phyloP scores from a whole-genome alignment of 2,888 invertebrate genomes.

The Laothoe populi region DNA sequence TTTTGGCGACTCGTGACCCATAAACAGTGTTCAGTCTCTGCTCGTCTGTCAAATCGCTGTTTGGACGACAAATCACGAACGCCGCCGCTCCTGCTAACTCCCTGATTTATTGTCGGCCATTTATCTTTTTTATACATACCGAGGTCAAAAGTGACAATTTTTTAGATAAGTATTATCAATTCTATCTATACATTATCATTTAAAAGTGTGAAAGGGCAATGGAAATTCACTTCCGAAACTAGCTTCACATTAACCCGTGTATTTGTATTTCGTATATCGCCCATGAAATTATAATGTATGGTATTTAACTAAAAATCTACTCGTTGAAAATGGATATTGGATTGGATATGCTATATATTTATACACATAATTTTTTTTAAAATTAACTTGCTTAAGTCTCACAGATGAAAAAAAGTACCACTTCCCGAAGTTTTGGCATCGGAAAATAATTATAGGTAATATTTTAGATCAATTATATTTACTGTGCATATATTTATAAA shows the following conservation, averaged over 20 bases:
- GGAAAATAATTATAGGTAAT: too few relatives aligned
- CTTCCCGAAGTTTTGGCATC: too few relatives aligned
- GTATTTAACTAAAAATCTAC: background rate
- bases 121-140: slow-evolving; percentile 63
- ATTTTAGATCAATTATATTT: too few relatives aligned
- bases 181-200: background rate
- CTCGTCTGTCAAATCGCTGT: slow-evolving; percentile 62
- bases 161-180: slow-evolving; percentile 4
- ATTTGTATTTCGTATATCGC: too few relatives aligned
- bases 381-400: background rate
- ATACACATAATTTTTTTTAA: too few relatives aligned
- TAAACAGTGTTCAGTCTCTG: slow-evolving; percentile 45
- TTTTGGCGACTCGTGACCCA: slow-evolving; percentile 53
- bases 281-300: background rate
- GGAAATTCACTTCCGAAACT: too few relatives aligned
- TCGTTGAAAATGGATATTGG: background rate
- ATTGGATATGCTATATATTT: background rate
- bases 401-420: background rate
- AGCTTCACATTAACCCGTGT: too few relatives aligned
- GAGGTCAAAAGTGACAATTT: slow-evolving; percentile 19
- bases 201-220: background rate
- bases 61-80: slow-evolving; percentile 62
- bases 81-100: slow-evolving; percentile 57
- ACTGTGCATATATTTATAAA: too few relatives aligned
- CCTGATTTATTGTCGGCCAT: slow-evolving; percentile 71